Base-by-base conservation (phyloP, 2,888 invertebrate genomes). In the Coenonympha arcania region DNA sequence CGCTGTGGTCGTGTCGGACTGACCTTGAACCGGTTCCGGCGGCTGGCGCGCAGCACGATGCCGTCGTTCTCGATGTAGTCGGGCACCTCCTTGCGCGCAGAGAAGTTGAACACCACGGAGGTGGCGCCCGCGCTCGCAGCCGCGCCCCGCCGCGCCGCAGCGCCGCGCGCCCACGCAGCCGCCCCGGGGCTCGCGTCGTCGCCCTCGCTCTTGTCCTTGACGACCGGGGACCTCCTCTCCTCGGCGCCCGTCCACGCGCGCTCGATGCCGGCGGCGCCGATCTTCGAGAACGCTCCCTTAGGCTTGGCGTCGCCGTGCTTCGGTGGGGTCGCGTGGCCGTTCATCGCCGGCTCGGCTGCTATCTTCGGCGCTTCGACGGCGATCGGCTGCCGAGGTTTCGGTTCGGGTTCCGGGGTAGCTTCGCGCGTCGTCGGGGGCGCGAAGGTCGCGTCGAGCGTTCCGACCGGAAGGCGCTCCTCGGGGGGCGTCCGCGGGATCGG, bases 11-110 rank as follows among this genome's bases (percentile, higher is more conserved):
- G n/a, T n/a, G n/a, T n/a, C n/a, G 18, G 4, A 69, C 90, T 90
- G 68, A 93, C 94, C 92, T 93, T 93, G 65, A 92, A 89, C 66
- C 90, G 88, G 70, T 90, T 90, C 54, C 90, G 88, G 62, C 89
- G 89, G 67, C 88, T 88, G 68, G 88, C 88, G 64, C 90, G 89
- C 63, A 91, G 89, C 62, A 92, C 88, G 74, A 92, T 88, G 62
- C 94, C 94, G 87, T 95, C 95, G 83, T 95, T 95, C 76, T 94
- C 94, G 70, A 96, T 93, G 81, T 96, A 95, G 88, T 95, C 94
- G 43, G 95, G 95, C 67, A 95, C 94, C 68, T 93, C 93, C 79
- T 93, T 93, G 69, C 93, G 90, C 79, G 90, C 88, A 60, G 92
- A 93, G 82, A 95, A 96, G 87, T 95, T 94, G 86, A 95, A 95